Evolutionary conservation across 53 echinoderm and acorn worm genomes (phyloP).

Genomic region (Temnopleurus reevesii): DNA sequence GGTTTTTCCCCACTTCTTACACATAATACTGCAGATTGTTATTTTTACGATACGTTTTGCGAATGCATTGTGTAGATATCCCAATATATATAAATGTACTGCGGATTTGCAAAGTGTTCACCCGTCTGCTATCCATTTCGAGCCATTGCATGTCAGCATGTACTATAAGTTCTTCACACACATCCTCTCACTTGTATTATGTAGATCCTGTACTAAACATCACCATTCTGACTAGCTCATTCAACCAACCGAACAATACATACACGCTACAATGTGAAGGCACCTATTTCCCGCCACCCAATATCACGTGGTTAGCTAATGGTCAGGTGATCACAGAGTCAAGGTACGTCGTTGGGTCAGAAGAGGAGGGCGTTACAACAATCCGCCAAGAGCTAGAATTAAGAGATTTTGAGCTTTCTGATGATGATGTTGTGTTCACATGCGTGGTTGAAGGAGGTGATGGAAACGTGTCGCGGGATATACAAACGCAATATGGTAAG

Average conservation of each 20-base stretch:
- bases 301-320: constrained; percentile 41
- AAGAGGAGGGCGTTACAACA: constrained; percentile 36
- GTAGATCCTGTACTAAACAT: constrained; percentile 23
- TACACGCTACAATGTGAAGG: constrained; percentile 34
- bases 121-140: no score
- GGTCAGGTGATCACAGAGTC: constrained; percentile 49
- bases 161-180: no score
- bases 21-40: no score
- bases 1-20: no score
- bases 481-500: constrained; percentile 47
- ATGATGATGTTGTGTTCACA: constrained; percentile 43
- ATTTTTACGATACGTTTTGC: no score
- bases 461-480: background rate
- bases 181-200: background rate
- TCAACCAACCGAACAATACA: background rate
- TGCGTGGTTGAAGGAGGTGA: constrained; percentile 7
- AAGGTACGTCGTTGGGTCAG: background rate
- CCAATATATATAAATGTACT: no score
- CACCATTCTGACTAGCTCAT: constrained; percentile 2
- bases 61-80: no score
- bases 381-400: background rate
- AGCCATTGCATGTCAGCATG: no score
- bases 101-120: no score
- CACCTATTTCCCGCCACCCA: constrained; percentile 33
- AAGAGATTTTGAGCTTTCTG: background rate